Evolutionary conservation across 1,140 invertebrate species (phyloP).

Genomic region (Cotesia chilonis): DNA sequence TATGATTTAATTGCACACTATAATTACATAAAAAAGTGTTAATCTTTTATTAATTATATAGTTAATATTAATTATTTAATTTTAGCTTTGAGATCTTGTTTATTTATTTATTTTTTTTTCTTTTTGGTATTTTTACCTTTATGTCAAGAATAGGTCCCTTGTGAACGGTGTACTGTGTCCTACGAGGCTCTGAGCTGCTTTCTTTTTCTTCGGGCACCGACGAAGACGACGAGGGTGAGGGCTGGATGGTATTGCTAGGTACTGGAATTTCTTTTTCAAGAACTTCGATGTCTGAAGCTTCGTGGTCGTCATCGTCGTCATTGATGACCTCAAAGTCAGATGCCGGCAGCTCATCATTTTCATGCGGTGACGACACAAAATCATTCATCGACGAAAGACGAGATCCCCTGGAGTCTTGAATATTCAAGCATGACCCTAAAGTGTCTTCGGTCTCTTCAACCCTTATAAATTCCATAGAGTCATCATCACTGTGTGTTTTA

Average conservation of each 20-base stretch:
- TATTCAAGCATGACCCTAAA: background rate
- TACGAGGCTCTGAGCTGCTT: slow-evolving; percentile 31
- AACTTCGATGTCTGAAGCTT: slow-evolving; percentile 26
- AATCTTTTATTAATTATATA: background rate
- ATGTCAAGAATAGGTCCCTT: slow-evolving; percentile 64
- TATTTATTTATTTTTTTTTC: background rate
- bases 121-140: slow-evolving; percentile 54
- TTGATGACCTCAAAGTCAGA: background rate
- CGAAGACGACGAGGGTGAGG: background rate
- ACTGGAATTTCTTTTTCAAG: slow-evolving; percentile 34
- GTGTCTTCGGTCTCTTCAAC: background rate
- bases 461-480: slow-evolving; percentile 23
- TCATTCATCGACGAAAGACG: background rate
- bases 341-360: background rate
- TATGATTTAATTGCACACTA: no score
- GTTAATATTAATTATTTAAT: slow-evolving; percentile 1
- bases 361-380: background rate
- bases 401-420: background rate
- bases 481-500: slow-evolving; percentile 32
- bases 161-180: slow-evolving; percentile 55
- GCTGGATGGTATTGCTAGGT: background rate
- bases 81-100: background rate
- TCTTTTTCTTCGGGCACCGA: background rate
- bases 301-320: slow-evolving; percentile 8
- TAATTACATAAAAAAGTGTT: background rate